A percentile compares a stretch with the other conserved stretches of the same genome.
Conservation (phyloP, 2,888 invertebrate genomes). For the Ophioninae sp. region DNA sequence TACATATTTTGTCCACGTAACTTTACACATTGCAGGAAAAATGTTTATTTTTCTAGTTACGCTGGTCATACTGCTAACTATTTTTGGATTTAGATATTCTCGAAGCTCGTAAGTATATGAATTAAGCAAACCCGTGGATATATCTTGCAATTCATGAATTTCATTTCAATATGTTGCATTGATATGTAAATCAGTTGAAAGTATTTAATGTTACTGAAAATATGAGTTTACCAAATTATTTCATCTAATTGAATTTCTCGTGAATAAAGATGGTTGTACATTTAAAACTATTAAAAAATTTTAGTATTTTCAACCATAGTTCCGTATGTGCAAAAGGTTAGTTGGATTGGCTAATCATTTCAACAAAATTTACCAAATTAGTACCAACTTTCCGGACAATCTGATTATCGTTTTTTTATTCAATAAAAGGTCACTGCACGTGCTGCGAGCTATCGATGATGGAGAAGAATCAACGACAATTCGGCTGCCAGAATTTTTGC, state of each 20-base stretch:
- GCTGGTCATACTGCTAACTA: conserved; percentile 66
- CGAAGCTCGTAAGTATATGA: conserved; percentile 68
- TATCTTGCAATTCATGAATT: background rate
- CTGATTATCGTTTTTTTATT: background rate
- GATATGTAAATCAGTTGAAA: too few species aligned
- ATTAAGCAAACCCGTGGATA: background rate
- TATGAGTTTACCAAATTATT: too few species aligned
- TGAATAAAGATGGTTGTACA: background rate
- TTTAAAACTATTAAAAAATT: background rate
- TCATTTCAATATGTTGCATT: background rate
- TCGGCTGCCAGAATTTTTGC: conserved; percentile 40
- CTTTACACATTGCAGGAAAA: conserved; percentile 55
- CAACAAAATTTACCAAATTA: background rate
- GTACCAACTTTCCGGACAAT: background rate
- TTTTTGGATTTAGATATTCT: conserved; percentile 71
- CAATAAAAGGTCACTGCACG: background rate
- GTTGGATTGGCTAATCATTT: background rate
- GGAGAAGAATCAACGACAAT: conserved; percentile 36
- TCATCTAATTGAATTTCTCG: background rate
- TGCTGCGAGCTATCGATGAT: conserved; percentile 25
- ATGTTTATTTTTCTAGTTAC: conserved; percentile 70
- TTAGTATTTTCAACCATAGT: background rate
- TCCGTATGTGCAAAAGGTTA: background rate
- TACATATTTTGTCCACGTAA: conserved; percentile 46
- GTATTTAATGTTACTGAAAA: too few species aligned